phyloP scores from a whole-genome alignment of 1,140 invertebrate genomes.

The Phymorhynchus buccinoides region DNA sequence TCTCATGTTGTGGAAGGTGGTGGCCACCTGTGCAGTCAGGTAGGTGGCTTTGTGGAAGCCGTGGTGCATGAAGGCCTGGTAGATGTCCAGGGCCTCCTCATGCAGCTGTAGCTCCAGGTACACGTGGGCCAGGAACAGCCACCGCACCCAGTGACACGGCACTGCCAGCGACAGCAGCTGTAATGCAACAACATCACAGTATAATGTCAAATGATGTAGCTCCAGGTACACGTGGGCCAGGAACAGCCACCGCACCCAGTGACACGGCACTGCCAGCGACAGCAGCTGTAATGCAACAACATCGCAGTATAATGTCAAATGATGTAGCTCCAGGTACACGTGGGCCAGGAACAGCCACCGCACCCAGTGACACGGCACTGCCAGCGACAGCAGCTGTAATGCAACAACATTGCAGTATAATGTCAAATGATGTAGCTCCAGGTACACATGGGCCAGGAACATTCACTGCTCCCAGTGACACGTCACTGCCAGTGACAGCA shows the following conservation, averaged over 20 bases:
- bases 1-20: slow-evolving; percentile 93
- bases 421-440: slow-evolving; percentile 95
- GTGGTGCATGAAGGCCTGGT: slow-evolving; percentile 82
- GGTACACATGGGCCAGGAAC: slow-evolving; percentile 91
- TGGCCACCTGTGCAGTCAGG: slow-evolving; percentile 91
- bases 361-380: slow-evolving; percentile 93
- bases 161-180: slow-evolving; percentile 81
- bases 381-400: slow-evolving; percentile 78
- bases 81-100: slow-evolving; percentile 90
- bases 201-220: too few relatives aligned
- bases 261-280: slow-evolving; percentile 83
- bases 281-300: too few relatives aligned
- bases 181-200: too few relatives aligned
- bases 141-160: slow-evolving; percentile 94
- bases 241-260: slow-evolving; percentile 97
- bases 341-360: slow-evolving; percentile 93
- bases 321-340: slow-evolving; percentile 92
- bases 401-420: too few relatives aligned
- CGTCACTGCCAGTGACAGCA: slow-evolving; percentile 83
- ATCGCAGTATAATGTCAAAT: too few relatives aligned
- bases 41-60: slow-evolving; percentile 92
- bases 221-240: slow-evolving; percentile 92
- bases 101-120: slow-evolving; percentile 92
- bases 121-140: slow-evolving; percentile 92
- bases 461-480: slow-evolving; percentile 96